Evolutionary conservation across 2,888 invertebrate species (phyloP).

Genomic region (Pelosia muscerda): DNA sequence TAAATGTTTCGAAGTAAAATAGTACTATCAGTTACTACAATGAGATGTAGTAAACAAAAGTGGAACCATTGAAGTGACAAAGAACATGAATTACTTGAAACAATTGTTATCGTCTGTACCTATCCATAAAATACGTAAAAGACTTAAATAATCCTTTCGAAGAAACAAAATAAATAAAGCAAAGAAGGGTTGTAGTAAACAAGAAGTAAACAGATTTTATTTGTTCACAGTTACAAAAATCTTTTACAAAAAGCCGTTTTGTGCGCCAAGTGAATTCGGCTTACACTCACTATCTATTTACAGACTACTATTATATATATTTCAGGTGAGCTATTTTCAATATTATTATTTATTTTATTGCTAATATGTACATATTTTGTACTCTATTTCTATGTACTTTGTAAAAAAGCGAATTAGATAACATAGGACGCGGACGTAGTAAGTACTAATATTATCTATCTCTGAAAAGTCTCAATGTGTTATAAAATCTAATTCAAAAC

Average conservation of each 20-base stretch:
- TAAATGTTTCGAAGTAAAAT: neutral
- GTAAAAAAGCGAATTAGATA: neutral
- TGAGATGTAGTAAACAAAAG: neutral
- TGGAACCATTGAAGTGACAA: neutral
- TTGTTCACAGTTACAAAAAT: slow-evolving; percentile 76
- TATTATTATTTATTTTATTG: neutral
- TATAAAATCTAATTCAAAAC: too few relatives aligned
- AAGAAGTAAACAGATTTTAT: slow-evolving; percentile 27
- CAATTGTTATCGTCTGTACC: neutral
- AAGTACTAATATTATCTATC: too few relatives aligned
- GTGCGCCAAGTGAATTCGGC: slow-evolving; percentile 85
- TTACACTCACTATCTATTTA: slow-evolving; percentile 86
- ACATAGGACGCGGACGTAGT: too few relatives aligned
- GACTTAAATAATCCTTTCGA: neutral
- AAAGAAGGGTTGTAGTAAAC: slow-evolving; percentile 3
- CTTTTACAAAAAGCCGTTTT: slow-evolving; percentile 86
- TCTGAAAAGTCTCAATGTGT: too few relatives aligned
- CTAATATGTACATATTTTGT: neutral
- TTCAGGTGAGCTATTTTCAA: slow-evolving; percentile 70
- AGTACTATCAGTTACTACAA: neutral
- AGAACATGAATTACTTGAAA: neutral
- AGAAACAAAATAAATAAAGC: slow-evolving; percentile 6
- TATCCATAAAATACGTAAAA: slow-evolving; percentile 4
- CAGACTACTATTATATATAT: slow-evolving; percentile 85
- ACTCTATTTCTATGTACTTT: neutral